Evolutionary conservation across 2,113 vertebrate genomes (phyloP).

Genomic region (Nothobranchius furzeri): DNA sequence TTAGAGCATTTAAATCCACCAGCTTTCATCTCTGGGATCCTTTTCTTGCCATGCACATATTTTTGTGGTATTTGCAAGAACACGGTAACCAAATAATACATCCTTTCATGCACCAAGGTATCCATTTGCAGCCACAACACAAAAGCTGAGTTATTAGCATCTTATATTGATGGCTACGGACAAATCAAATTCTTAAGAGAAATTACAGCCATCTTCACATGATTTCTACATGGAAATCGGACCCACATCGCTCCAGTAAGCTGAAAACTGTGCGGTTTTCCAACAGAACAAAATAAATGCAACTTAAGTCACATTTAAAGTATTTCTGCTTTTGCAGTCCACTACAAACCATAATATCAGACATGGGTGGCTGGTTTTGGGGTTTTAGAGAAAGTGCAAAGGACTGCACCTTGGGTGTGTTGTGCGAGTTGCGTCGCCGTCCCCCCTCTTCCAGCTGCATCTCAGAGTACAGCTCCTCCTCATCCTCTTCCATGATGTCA

Average conservation of each 20-base stretch:
- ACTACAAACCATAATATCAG: constrained; percentile 18
- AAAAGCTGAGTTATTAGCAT: background rate
- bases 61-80: background rate
- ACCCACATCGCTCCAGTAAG: background rate
- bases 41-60: background rate
- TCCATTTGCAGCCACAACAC: background rate
- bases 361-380: constrained; percentile 51
- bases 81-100: background rate
- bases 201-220: background rate
- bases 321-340: constrained; percentile 69
- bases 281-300: constrained; percentile 50
- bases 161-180: background rate
- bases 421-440: constrained; percentile 87
- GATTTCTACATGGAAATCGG: constrained; percentile 9
- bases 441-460: constrained; percentile 95
- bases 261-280: constrained; percentile 54
- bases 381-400: constrained; percentile 65
- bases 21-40: background rate
- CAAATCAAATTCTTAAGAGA: background rate
- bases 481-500: constrained; percentile 98
- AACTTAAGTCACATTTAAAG: constrained; percentile 61
- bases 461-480: constrained; percentile 96
- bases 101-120: background rate
- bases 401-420: constrained; percentile 87
- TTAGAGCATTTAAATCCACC: background rate